These are phyloP conservation scores for Charaxes varanes DNA, from an alignment of 1,140 invertebrate species.

Conservation along the genomic window DNA sequence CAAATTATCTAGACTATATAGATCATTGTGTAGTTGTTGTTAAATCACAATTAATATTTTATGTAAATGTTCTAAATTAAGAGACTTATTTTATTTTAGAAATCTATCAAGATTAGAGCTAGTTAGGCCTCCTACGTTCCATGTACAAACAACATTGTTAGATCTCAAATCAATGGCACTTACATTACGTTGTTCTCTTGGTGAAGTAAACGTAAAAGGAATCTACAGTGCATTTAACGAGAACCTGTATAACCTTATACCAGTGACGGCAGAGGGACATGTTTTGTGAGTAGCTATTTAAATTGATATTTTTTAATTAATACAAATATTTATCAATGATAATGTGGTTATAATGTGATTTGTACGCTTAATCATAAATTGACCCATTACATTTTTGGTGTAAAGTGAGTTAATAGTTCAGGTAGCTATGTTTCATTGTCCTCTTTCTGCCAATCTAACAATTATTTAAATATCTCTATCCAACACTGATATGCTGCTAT, in stretches of 20 bases:
- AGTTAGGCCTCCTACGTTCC: slow-evolving; percentile 56
- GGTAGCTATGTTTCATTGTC: too few species aligned
- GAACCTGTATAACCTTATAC: slow-evolving; percentile 63
- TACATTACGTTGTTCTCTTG: slow-evolving; percentile 49
- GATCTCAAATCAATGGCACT: slow-evolving; percentile 61
- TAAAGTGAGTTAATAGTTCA: too few species aligned
- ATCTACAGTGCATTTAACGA: slow-evolving; percentile 69
- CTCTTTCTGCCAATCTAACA: too few species aligned
- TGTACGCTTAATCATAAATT: too few species aligned
- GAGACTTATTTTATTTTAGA: slow-evolving; percentile 30
- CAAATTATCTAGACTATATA: too few species aligned
- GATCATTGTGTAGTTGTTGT: too few species aligned
- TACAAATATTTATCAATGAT: not conserved
- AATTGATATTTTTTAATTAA: not conserved
- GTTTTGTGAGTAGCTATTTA: slow-evolving; percentile 51
- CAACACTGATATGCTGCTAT: too few species aligned
- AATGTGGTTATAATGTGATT: not conserved
- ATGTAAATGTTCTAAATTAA: too few species aligned
- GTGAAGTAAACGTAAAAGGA: slow-evolving; percentile 62
- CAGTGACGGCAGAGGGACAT: slow-evolving; percentile 66
- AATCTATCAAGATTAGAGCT: slow-evolving; percentile 56
- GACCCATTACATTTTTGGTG: too few species aligned
- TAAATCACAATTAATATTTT: too few species aligned
- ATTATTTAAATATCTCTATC: too few species aligned
- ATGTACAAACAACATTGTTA: slow-evolving; percentile 50